Evolutionary conservation across 1,140 invertebrate genomes (phyloP), one percentile per base, ranked within the genome.

Genomic region (Stegodyphus mimosarum): DNA sequence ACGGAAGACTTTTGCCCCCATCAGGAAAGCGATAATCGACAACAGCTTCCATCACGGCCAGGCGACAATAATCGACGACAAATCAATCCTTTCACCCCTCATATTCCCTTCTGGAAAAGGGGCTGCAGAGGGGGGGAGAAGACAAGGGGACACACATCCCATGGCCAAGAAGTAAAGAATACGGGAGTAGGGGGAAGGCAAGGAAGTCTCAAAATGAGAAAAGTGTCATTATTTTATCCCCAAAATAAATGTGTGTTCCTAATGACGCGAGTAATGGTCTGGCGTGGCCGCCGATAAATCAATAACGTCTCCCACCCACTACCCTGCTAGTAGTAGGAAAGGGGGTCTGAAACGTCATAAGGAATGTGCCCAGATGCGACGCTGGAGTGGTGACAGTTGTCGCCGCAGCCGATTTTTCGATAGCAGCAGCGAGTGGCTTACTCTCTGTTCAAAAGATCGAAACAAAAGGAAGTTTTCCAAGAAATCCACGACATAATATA

Each of bases 221-320:
- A 83, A 83, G 81, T 83, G 81, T 83, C 81, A 83, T 83, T 83
- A 83, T 83, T 83, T 83, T 83, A 83, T 83, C 81, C 81, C 81
- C 72, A 75, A 83, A 83, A 83, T 83, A 83, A 83, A 83, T 83
- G 81, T 75, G 81, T 67, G 81, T 74, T 75, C 81, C 81, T 83
- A 83, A 83, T 83, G 81, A 83, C 81, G 33, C 72, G 81, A 75
- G 81, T 83, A 83, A 83, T 83, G 81, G 81, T 83, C 81, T 69
- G 81, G 73, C 50, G 17, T 55, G 55, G 72, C 81, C 81, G 71
- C 81, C 81, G 72, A 83, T 83, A 83, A 83, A 83, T 83, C 81
- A 83, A 83, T 83, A 75, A 60, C 49, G 63, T 73, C 66, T 53
- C 18, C 11, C 50, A 6, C n/a, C 9, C 3, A 53, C 18, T n/a